Percentiles rank a stretch among this genome's conserved stretches.
These are phyloP conservation scores for Campoletis raptor DNA, from an alignment of 2,888 invertebrate genomes.

Conservation along the genomic window DNA sequence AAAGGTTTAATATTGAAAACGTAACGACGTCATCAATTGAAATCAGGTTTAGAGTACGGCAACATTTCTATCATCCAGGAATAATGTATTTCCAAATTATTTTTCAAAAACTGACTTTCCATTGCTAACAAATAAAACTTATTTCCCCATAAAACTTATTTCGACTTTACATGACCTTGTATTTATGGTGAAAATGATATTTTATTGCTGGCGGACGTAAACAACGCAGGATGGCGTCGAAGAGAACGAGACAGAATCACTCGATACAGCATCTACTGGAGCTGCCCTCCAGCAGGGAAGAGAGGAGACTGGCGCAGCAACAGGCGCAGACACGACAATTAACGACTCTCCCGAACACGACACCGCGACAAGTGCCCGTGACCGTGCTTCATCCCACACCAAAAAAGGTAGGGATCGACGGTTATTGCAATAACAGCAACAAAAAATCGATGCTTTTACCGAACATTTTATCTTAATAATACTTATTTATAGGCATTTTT, in stretches of 20 bases:
- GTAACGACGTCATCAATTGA: not conserved
- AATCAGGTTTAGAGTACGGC: not conserved
- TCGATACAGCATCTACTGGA: conserved; percentile 86
- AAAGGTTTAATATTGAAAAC: not conserved
- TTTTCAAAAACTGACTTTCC: not conserved
- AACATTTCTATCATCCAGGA: too few species aligned
- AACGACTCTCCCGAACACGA: conserved; percentile 74
- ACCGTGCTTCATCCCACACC: conserved; percentile 83
- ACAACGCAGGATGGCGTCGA: conserved; percentile 84
- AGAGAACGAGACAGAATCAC: conserved; percentile 86
- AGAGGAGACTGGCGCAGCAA: conserved; percentile 78
- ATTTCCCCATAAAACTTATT: too few species aligned
- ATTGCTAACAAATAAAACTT: not conserved
- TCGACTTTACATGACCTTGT: not conserved
- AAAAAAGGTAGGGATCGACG: conserved; percentile 85
- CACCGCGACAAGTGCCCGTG: conserved; percentile 82
- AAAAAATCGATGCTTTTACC: not conserved
- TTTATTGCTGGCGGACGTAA: conserved; percentile 3
- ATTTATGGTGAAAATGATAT: conserved; percentile 10
- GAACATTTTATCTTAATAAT: not conserved
- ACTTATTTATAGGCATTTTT: not conserved
- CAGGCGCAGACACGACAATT: conserved; percentile 74
- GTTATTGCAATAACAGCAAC: not conserved
- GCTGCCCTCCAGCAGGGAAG: conserved; percentile 84
- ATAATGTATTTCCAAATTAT: not conserved